Percentiles rank a stretch among this genome's conserved stretches.
phyloP scores from a whole-genome alignment of 2,888 invertebrate species.

The Hipparchia sbordonii region DNA sequence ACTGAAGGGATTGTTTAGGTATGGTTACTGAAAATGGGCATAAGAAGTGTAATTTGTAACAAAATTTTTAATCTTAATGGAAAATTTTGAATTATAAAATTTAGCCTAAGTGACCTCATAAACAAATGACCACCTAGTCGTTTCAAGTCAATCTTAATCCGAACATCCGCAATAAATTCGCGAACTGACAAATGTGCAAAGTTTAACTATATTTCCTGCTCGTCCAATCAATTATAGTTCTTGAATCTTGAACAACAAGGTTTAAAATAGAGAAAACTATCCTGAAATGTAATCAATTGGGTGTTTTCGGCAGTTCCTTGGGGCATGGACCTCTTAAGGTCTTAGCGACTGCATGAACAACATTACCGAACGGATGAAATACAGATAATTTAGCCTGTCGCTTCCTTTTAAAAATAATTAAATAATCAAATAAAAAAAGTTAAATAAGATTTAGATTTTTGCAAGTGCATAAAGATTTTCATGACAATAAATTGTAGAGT shows the following conservation, averaged over 20 bases:
- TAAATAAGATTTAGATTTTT: too few species aligned
- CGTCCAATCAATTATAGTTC: constrained; percentile 11
- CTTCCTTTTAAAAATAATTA: too few species aligned
- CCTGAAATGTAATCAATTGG: constrained; percentile 20
- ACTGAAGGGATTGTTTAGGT: too few species aligned
- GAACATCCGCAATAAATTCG: constrained; percentile 37
- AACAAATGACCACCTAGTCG: constrained; percentile 15
- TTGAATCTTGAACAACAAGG: constrained; percentile 18
- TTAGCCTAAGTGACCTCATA: neutral
- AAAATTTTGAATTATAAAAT: constrained; percentile 6
- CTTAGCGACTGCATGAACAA: neutral
- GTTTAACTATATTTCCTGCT: constrained; percentile 27
- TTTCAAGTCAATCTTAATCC: constrained; percentile 36
- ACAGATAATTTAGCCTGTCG: too few species aligned
- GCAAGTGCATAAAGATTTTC: too few species aligned
- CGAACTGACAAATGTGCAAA: constrained; percentile 37
- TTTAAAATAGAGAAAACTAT: constrained; percentile 9
- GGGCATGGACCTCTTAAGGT: constrained; percentile 25
- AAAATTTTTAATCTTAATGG: neutral
- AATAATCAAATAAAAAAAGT: too few species aligned
- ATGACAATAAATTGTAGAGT: too few species aligned
- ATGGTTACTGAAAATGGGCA: too few species aligned
- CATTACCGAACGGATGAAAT: neutral
- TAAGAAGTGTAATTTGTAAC: too few species aligned
- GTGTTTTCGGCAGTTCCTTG: constrained; percentile 27